Evolutionary conservation across 1,140 invertebrate genomes (phyloP).

Genomic region (Dendroctonus valens): DNA sequence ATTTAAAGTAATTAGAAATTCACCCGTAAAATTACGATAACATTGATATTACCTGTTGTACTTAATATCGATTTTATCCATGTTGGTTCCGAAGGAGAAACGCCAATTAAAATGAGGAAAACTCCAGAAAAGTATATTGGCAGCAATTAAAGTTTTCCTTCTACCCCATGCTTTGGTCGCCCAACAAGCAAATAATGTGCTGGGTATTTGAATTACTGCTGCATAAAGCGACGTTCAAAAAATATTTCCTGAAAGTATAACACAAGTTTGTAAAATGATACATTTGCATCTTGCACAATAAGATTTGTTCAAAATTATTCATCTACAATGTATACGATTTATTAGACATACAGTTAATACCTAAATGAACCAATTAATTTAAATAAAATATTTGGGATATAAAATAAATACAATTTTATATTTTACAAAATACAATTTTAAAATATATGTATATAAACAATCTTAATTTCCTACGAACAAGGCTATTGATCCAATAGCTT

Average conservation of each 20-base stretch:
- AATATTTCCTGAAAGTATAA: constrained; percentile 54
- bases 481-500: too few species aligned
- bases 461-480: too few species aligned
- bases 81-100: constrained; percentile 53
- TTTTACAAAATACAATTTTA: too few species aligned
- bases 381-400: too few species aligned
- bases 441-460: too few species aligned
- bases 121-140: constrained; percentile 64
- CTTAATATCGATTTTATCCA: constrained; percentile 59
- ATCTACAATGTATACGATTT: too few species aligned
- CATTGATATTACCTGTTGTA: constrained; percentile 10
- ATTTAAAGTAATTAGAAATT: too few species aligned
- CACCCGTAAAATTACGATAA: too few species aligned
- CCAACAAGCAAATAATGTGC: constrained; percentile 65
- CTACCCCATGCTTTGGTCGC: constrained; percentile 64
- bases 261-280: not conserved
- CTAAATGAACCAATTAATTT: too few species aligned
- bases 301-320: too few species aligned
- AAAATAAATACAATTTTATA: too few species aligned
- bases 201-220: constrained; percentile 66
- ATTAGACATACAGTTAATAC: too few species aligned
- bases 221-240: constrained; percentile 71
- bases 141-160: constrained; percentile 61
- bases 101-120: constrained; percentile 60
- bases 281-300: not conserved